These are phyloP conservation scores for Ostrea edulis DNA, from an alignment of 1,140 invertebrate genomes.

Conservation along the genomic window DNA sequence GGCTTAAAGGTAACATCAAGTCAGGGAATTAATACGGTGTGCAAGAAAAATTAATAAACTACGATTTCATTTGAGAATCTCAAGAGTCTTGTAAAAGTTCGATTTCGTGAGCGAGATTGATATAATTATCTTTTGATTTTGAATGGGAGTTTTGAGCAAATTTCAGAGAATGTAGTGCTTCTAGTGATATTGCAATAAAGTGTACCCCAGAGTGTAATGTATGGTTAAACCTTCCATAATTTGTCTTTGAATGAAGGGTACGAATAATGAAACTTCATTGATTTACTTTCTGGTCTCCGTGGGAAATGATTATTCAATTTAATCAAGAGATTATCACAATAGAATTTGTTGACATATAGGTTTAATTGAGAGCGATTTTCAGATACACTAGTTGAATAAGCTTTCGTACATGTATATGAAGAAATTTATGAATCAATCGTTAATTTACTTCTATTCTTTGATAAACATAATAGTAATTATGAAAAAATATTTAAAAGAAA, in stretches of 20 bases:
- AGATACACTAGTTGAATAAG: not conserved
- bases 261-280: slow-evolving; percentile 5
- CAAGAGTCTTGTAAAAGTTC: slow-evolving; percentile 14
- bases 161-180: not conserved
- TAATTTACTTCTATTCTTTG: no score
- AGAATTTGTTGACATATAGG: not conserved
- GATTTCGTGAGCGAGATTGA: not conserved
- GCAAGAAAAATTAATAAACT: not conserved
- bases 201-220: not conserved
- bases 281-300: not conserved
- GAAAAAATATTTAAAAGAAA: no score
- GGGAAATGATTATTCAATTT: not conserved
- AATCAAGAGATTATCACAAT: slow-evolving; percentile 28
- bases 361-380: not conserved
- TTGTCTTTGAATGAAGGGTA: not conserved
- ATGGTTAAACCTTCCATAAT: not conserved
- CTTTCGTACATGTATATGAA: no score
- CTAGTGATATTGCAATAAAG: not conserved
- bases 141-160: not conserved
- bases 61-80: not conserved
- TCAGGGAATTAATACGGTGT: not conserved
- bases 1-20: not conserved
- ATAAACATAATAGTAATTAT: no score
- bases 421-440: no score
- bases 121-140: not conserved